phyloP scores from a whole-genome alignment of 2,888 invertebrate species.

The Amiota communis region DNA sequence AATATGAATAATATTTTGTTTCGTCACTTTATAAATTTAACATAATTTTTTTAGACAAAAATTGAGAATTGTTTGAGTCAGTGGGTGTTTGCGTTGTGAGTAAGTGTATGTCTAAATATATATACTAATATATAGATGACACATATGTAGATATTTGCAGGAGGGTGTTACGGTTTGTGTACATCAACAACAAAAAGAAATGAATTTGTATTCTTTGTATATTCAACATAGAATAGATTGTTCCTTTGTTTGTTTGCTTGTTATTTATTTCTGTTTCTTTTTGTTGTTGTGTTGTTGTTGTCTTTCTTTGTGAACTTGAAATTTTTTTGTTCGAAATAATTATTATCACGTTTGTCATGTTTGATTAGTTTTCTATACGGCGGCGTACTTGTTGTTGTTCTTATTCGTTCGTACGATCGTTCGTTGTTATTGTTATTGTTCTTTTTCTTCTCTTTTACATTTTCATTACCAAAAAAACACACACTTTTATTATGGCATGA shows the following conservation, averaged over 20 bases:
- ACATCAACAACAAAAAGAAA: no score
- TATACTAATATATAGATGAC: no score
- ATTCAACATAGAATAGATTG: no score
- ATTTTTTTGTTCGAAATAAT: background rate
- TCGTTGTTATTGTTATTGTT: background rate
- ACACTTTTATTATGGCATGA: no score
- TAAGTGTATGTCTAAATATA: no score
- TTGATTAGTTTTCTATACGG: background rate
- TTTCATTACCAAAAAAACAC: no score
- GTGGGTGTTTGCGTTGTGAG: no score
- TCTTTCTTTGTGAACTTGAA: conserved; percentile 4
- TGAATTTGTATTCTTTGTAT: no score
- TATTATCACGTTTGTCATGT: conserved; percentile 28
- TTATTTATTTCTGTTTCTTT: conserved; percentile 10
- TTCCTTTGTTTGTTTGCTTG: background rate
- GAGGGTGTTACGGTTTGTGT: no score
- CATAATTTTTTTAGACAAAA: background rate
- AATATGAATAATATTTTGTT: background rate
- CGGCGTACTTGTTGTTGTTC: conserved; percentile 11
- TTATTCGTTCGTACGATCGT: background rate
- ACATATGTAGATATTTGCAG: no score
- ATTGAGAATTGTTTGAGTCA: background rate
- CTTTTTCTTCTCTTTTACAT: background rate
- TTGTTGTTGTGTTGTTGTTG: background rate
- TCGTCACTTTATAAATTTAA: background rate